Base-by-base conservation (phyloP, 2,113 vertebrate species). In the Dendropsophus ebraccatus region DNA sequence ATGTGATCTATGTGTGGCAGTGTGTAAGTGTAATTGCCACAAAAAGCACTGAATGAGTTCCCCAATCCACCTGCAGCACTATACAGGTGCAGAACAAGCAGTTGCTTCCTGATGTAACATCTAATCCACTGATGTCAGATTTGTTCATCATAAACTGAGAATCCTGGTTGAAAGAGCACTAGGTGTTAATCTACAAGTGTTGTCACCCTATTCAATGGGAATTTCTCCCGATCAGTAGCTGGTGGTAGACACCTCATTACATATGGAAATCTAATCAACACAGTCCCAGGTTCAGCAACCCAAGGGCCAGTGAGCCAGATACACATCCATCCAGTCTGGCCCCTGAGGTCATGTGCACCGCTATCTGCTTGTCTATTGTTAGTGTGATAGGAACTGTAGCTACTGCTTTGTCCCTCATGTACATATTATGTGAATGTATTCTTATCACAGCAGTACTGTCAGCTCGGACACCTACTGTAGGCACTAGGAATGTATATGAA, bases 201-300 rank as follows among this genome's bases (percentile, higher is more conserved):
- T 70, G 14, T 65, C 52, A 13, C 60, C 14, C 83, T 67, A 78
- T 85, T 77, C 28, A 78, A 23, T 67, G 58, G n/a, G 62, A 60
- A 62, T 75, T 14, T 30, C 11, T 35, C 2, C 47, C n/a, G 28
- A 56, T 62, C 83, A 77, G 45, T 35, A 47, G 37, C 17, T 77
- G 23, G 0, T 60, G 45, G 56, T 67, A 69, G 32, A 23, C 5
- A n/a, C 58, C 30, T 58, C 49, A 78, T 67, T 85, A 79, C n/a
- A 30, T 10, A 69, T 85, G 84, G 50, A 85, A 85, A 85, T 85
- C 62, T 85, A 85, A 85, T 78, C 74, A 85, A 79, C 30, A 23
- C 47, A 5, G 25, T 54, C 41, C n/a, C 30, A 37, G 19, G 17
- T 21, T 16, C 37, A 47, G 65, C 5, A 23, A 74, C 52, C 13